phyloP scores from a whole-genome alignment of 2,888 invertebrate species.

The Tridacna gigas region DNA sequence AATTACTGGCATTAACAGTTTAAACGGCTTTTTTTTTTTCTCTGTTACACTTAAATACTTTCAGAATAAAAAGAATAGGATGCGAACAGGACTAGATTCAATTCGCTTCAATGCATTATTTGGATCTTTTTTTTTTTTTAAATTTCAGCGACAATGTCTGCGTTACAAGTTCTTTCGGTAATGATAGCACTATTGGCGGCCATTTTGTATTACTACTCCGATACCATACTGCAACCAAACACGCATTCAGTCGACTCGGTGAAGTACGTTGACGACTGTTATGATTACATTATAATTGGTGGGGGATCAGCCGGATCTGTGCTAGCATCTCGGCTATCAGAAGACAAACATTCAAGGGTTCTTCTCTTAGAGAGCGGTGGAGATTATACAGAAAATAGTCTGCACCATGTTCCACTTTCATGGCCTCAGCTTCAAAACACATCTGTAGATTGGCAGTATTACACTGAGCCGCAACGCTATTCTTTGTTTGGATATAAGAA shows the following conservation, averaged over 20 bases:
- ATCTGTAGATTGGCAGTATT: conserved; percentile 83
- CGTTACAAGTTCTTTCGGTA: too few relatives aligned
- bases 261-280: neutral
- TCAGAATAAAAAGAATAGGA: too few relatives aligned
- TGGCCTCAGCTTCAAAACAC: conserved; percentile 82
- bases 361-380: conserved; percentile 85
- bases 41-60: too few relatives aligned
- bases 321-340: neutral
- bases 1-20: too few relatives aligned
- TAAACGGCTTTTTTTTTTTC: too few relatives aligned
- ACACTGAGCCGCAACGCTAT: conserved; percentile 83
- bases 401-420: conserved; percentile 85
- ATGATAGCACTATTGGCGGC: too few relatives aligned
- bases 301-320: conserved; percentile 3
- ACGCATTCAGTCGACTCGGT: neutral
- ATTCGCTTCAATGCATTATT: too few relatives aligned
- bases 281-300: conserved; percentile 13
- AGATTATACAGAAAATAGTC: conserved; percentile 82
- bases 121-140: too few relatives aligned
- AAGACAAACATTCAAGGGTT: conserved; percentile 46
- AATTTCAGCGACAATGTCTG: too few relatives aligned
- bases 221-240: neutral
- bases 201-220: too few relatives aligned
- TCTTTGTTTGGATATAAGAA: conserved; percentile 49
- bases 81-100: too few relatives aligned